A percentile compares a stretch with the other conserved stretches of the same genome.
These are phyloP conservation scores for Tyrophagus putrescentiae DNA, from an alignment of 1,140 invertebrate species.

Conservation along the genomic window DNA sequence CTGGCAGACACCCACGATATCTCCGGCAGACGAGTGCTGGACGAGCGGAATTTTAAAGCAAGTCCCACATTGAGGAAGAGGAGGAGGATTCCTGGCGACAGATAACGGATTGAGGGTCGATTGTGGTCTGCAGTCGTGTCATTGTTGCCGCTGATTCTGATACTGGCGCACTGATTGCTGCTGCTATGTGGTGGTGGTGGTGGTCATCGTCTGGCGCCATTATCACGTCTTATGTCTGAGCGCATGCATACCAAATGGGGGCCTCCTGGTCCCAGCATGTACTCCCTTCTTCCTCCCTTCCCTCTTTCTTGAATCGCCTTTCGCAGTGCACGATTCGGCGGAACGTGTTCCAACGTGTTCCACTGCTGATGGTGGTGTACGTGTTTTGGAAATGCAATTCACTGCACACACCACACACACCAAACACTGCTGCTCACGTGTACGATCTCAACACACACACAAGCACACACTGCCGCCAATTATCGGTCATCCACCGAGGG, in stretches of 20 bases:
- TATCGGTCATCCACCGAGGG: constrained; percentile 5
- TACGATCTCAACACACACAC: neutral
- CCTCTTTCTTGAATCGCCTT: neutral
- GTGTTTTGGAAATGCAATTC: constrained; percentile 13
- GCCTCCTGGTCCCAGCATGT: too few species aligned
- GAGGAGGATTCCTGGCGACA: neutral
- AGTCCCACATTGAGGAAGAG: neutral
- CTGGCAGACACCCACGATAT: neutral
- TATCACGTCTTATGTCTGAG: constrained; percentile 17
- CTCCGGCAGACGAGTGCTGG: neutral
- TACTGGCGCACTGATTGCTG: too few species aligned
- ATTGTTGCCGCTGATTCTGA: too few species aligned
- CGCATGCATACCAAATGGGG: constrained; percentile 13
- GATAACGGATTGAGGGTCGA: neutral
- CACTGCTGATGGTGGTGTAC: too few species aligned
- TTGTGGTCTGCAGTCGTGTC: neutral
- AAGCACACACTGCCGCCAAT: too few species aligned
- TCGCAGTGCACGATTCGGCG: neutral
- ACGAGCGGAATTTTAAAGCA: constrained; percentile 15
- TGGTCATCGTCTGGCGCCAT: neutral
- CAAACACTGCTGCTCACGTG: too few species aligned
- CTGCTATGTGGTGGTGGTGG: neutral
- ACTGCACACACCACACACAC: too few species aligned
- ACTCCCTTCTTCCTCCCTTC: neutral
- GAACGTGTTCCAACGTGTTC: too few species aligned